Conservation (phyloP, 1,140 invertebrate genomes). For the Odontomachus brunneus region DNA sequence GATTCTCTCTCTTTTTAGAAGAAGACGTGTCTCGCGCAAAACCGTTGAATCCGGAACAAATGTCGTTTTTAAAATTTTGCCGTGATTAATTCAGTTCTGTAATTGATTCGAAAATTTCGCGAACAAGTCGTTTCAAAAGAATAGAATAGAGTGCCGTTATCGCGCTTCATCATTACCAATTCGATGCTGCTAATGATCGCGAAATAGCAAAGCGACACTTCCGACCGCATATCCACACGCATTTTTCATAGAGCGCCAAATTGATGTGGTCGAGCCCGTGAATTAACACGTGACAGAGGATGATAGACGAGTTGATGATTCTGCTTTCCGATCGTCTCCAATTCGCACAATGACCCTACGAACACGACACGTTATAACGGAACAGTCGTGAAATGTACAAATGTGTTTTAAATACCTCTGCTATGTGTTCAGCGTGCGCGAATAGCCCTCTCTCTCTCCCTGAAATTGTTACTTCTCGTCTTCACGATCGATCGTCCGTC, state of each 20-base stretch:
- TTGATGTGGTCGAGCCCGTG: constrained; percentile 15
- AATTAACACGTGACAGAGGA: constrained; percentile 8
- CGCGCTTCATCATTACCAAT: background rate
- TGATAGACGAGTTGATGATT: constrained; percentile 5
- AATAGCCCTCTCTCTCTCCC: too few relatives aligned
- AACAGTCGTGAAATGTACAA: background rate
- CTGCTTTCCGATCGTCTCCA: constrained; percentile 2
- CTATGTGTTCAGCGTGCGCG: too few relatives aligned
- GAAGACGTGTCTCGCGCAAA: background rate
- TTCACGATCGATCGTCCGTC: too few relatives aligned
- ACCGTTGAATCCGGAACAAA: background rate
- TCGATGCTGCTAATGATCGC: too few relatives aligned
- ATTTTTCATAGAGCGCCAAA: background rate
- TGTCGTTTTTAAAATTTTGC: background rate
- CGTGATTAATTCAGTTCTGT: background rate
- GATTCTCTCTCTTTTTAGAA: background rate
- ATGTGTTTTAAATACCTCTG: too few relatives aligned
- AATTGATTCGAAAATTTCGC: background rate
- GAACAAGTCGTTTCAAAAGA: background rate
- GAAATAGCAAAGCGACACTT: background rate
- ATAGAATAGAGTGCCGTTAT: background rate
- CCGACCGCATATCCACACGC: background rate
- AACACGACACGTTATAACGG: constrained; percentile 35
- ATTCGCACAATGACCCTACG: background rate
- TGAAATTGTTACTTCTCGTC: too few relatives aligned